Percentiles rank a stretch among this genome's conserved stretches.
Evolutionary conservation across 2,797 vertebrate genomes (phyloP).

Genomic region (Aselliscus stoliczkanus): DNA sequence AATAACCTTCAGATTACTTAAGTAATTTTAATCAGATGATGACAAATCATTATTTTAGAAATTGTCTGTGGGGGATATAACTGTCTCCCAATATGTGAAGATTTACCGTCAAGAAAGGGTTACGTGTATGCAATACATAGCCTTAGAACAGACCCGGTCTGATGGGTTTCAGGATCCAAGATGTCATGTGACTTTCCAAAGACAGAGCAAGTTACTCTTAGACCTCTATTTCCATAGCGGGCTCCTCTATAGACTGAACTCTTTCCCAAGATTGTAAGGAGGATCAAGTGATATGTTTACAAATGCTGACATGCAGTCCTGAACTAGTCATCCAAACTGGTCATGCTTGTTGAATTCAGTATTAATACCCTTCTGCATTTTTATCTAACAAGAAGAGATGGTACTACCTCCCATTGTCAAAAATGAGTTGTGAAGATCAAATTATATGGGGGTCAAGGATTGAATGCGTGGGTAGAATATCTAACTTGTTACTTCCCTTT

Average conservation of each 20-base stretch:
- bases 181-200: background rate
- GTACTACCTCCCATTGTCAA: no score
- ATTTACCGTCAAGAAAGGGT: background rate
- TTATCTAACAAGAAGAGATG: no score
- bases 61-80: background rate
- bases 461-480: no score
- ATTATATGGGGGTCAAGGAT: no score
- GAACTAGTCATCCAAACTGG: background rate
- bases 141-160: background rate
- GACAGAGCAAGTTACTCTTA: background rate
- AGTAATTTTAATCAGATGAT: background rate
- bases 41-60: background rate
- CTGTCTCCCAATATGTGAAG: background rate
- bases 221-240: background rate
- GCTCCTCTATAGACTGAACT: background rate
- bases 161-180: background rate
- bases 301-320: background rate
- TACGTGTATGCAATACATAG: background rate
- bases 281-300: background rate
- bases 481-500: no score
- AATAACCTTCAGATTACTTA: background rate
- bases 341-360: no score
- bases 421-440: no score
- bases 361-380: no score
- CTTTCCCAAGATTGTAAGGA: background rate